Base-by-base conservation (phyloP, 1,140 invertebrate species). In the Trichonephila clavipes region DNA sequence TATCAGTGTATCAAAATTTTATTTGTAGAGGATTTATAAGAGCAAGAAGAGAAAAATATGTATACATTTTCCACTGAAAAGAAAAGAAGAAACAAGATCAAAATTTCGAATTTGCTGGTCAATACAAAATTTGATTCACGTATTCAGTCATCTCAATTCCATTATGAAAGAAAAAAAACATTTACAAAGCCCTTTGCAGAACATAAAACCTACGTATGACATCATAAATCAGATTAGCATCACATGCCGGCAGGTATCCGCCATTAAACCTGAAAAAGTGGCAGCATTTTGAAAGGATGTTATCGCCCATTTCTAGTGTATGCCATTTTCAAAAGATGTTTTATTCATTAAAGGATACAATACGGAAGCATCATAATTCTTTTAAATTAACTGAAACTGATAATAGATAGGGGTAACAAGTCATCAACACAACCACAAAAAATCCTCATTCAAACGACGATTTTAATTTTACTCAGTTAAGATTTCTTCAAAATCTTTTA, bases 201-300 rank as follows among this genome's bases (percentile, higher is more conserved):
- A 77, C 28, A 77, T 77, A 77, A 77, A 77, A 77, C 72, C 72
- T 77, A 7, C 72, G 34, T 77, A 77, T 77, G 72, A 40, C 72
- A 77, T 77, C 72, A 77, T 77, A 77, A 77, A 77, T 77, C 28
- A 77, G 72, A 77, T 77, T 77, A 77, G 72, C 34, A 77, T 77
- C 72, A 18, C 72, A 77, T 77, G 72, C 72, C 72, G 28, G 69
- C 69, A 77, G 69, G 34, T 40, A 77, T 77, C 28, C 28, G 24
- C 72, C 72, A 77, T 77, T 77, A 77, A 77, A 14, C 34, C 34
- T 40, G 24, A 77, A 77, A 34, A 34, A 77, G 14, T 77, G 72
- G 72, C 16, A 40, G 6, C 28, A 40, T 34, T 77, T 40, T 34
- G 28, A 77, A 72, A 72, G 18, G 66, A 4, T 40, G 28, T 40